A percentile compares a stretch with the other conserved stretches of the same genome.
Conservation (phyloP, 1,140 invertebrate genomes). For the Batillaria attramentaria region DNA sequence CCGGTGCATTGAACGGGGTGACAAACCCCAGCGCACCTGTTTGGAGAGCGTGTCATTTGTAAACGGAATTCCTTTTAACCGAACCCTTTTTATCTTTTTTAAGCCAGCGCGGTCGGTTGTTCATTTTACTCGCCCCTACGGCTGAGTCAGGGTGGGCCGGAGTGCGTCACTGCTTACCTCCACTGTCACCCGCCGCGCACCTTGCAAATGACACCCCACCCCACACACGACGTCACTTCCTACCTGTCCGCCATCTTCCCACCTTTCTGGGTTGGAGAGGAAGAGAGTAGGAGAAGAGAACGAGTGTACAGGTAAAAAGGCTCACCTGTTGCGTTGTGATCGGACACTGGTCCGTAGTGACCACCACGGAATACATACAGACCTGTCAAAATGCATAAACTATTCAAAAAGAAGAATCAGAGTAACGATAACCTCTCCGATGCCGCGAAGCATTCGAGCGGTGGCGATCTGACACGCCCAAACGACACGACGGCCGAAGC, state of each 20-base stretch:
- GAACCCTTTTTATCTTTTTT: too few relatives aligned
- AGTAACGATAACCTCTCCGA: conserved; percentile 50
- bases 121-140: not conserved
- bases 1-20: too few relatives aligned
- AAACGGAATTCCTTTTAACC: too few relatives aligned
- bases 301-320: conserved; percentile 8
- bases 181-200: not conserved
- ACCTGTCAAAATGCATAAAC: conserved; percentile 47
- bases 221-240: conserved; percentile 34
- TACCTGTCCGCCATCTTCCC: conserved; percentile 31
- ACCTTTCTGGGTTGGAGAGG: not conserved
- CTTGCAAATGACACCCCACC: conserved; percentile 29
- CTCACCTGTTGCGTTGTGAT: conserved; percentile 21
- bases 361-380: conserved; percentile 3
- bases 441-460: conserved; percentile 27
- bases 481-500: conserved; percentile 47
- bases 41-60: too few relatives aligned
- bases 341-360: conserved; percentile 7
- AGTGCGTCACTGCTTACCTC: not conserved
- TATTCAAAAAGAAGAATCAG: conserved; percentile 57
- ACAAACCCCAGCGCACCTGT: too few relatives aligned
- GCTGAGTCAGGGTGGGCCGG: conserved; percentile 21
- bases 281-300: not conserved
- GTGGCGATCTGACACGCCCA: conserved; percentile 47
- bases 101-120: too few relatives aligned